Evolutionary conservation across 2,888 invertebrate species (phyloP).

Genomic region (Dolichopus griseipennis): DNA sequence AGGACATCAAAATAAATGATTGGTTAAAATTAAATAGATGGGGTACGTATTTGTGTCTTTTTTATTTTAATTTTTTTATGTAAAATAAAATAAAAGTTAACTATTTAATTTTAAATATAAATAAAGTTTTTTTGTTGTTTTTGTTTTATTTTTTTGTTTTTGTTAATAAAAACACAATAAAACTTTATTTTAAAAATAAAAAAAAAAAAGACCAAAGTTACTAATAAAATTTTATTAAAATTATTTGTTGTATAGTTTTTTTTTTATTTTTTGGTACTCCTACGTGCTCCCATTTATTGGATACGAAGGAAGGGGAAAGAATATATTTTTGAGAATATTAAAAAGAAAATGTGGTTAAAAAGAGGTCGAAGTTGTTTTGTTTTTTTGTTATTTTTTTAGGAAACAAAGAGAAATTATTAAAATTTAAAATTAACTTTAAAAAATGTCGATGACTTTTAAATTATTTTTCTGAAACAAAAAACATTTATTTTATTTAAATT

Average conservation of each 20-base stretch:
- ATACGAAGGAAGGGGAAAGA: too few species aligned
- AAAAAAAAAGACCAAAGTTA: not conserved
- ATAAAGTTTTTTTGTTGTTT: not conserved
- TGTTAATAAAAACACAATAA: not conserved
- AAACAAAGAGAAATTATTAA: too few species aligned
- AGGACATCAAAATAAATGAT: not conserved
- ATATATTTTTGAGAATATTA: too few species aligned
- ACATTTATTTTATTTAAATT: too few species aligned
- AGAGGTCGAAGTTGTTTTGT: too few species aligned
- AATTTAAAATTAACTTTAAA: too few species aligned
- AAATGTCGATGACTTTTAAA: too few species aligned
- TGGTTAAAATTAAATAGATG: not conserved
- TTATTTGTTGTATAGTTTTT: not conserved
- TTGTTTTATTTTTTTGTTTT: not conserved
- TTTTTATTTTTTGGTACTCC: not conserved
- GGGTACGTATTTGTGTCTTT: too few species aligned
- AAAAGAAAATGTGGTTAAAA: too few species aligned
- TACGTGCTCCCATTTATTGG: too few species aligned
- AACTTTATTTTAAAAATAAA: not conserved
- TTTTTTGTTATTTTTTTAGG: too few species aligned
- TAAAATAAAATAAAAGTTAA: not conserved
- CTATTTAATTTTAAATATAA: not conserved
- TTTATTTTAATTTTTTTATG: not conserved
- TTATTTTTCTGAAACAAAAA: too few species aligned
- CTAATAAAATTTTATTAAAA: not conserved